Percentiles rank a stretch among this genome's conserved stretches.
Evolutionary conservation across 2,888 invertebrate species (phyloP).

Genomic region (Leptopterna dolabrata): DNA sequence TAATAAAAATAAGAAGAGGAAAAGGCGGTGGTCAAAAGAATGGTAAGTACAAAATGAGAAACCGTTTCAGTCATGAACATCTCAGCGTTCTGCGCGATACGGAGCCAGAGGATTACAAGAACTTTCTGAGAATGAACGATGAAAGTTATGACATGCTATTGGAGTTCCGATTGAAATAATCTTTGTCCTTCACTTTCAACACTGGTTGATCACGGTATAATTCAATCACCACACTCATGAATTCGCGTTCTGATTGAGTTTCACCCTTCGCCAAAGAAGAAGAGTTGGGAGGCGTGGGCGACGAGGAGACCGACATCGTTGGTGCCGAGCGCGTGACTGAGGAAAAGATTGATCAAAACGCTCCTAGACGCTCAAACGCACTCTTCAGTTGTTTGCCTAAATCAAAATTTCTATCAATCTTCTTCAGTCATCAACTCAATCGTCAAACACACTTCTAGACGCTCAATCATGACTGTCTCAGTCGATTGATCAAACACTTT

Average conservation of each 20-base stretch:
- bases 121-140: constrained; percentile 52
- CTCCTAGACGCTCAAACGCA: neutral
- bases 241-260: neutral
- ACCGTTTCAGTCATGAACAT: neutral
- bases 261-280: neutral
- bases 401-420: constrained; percentile 25
- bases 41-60: neutral
- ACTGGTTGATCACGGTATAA: constrained; percentile 15
- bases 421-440: neutral
- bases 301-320: constrained; percentile 15
- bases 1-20: neutral
- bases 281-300: no score
- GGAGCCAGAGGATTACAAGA: no score
- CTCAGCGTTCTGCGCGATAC: constrained; percentile 43
- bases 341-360: constrained; percentile 10
- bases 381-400: constrained; percentile 19
- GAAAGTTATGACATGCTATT: no score
- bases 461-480: neutral
- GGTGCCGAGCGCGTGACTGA: constrained; percentile 32
- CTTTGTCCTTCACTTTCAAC: neutral
- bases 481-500: constrained; percentile 10
- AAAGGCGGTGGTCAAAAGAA: neutral
- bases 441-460: neutral
- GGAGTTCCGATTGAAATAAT: no score
- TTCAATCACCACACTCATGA: neutral